Evolutionary conservation across 2,113 vertebrate genomes (phyloP).

Genomic region (Nerophis ophidion): DNA sequence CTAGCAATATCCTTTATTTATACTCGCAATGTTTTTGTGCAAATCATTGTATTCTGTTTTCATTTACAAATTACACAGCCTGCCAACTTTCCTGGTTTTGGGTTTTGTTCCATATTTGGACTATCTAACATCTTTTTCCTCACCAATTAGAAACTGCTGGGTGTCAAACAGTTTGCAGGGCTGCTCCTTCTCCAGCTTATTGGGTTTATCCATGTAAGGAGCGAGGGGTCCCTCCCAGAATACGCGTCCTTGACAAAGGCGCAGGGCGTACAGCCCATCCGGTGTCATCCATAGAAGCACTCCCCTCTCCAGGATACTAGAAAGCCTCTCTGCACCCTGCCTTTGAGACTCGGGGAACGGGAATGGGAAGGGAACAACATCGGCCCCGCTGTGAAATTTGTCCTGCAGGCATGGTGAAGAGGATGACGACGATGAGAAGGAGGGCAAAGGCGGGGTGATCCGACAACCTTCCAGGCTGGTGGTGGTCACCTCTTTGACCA

Average conservation of each 20-base stretch:
- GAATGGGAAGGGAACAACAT: conserved; percentile 86
- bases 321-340: conserved; percentile 85
- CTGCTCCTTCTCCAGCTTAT: conserved; percentile 93
- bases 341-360: conserved; percentile 87
- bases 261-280: conserved; percentile 91
- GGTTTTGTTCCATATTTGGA: too few relatives aligned
- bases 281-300: conserved; percentile 88
- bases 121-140: conserved; percentile 13
- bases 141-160: conserved; percentile 91
- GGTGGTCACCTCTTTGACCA: conserved; percentile 90
- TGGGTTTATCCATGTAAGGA: conserved; percentile 81
- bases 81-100: too few relatives aligned
- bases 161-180: conserved; percentile 93
- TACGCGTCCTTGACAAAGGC: conserved; percentile 88
- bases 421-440: conserved; percentile 66
- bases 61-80: too few relatives aligned
- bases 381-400: conserved; percentile 72
- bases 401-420: conserved; percentile 71
- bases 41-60: too few relatives aligned
- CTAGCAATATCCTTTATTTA: conserved; percentile 9
- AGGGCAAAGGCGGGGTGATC: conserved; percentile 77
- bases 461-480: conserved; percentile 85
- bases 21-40: conserved; percentile 21
- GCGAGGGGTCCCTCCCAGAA: conserved; percentile 95
- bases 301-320: conserved; percentile 83